Percentiles rank a stretch among this genome's conserved stretches.
These are phyloP conservation scores for Macrosiphum euphorbiae DNA, from an alignment of 2,888 invertebrate genomes.

Conservation along the genomic window DNA sequence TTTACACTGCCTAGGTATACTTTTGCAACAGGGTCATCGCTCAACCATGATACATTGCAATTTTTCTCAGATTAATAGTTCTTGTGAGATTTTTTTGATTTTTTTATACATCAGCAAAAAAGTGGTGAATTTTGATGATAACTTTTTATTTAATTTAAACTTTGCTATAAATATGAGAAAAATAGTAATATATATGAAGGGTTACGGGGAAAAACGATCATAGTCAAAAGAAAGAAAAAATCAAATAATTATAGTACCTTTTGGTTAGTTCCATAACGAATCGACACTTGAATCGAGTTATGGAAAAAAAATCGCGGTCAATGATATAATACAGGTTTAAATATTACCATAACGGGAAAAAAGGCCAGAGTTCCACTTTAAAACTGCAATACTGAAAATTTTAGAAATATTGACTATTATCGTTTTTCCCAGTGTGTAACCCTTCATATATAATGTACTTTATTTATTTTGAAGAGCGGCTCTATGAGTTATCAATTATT, in stretches of 20 bases:
- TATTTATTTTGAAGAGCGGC: background rate
- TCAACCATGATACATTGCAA: background rate
- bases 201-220: too few species aligned
- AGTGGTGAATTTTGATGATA: background rate
- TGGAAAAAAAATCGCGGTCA: too few species aligned
- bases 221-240: too few species aligned
- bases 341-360: too few species aligned
- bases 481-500: slow-evolving; percentile 1
- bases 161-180: background rate
- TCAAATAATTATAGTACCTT: too few species aligned
- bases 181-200: background rate
- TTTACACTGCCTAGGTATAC: background rate
- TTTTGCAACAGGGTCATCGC: background rate
- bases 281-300: too few species aligned
- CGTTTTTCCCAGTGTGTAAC: too few species aligned
- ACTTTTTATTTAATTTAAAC: background rate
- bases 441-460: background rate
- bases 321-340: too few species aligned
- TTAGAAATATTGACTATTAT: too few species aligned
- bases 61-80: background rate
- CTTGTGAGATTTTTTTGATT: background rate
- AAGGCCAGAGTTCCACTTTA: too few species aligned
- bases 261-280: too few species aligned
- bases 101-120: background rate
- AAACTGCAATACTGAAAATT: too few species aligned